Evolutionary conservation across 2,888 invertebrate species (phyloP), one percentile per base, ranked within the genome.

Genomic region (Cecidostiba fungosa): DNA sequence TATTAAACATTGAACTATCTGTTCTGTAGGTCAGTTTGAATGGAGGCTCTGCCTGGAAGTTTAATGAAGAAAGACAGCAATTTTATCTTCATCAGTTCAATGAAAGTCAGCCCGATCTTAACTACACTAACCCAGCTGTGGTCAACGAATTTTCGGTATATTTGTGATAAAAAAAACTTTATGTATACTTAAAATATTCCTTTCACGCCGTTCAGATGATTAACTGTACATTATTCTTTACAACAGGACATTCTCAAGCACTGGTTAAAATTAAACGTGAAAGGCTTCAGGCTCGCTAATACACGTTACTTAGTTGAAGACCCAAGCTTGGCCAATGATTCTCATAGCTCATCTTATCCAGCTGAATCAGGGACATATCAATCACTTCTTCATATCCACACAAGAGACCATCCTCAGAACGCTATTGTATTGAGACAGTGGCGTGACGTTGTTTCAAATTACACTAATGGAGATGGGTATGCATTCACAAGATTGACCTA

Each of bases 31-130:
- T 93, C 29, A 95, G 94, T 88, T 92, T 94, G 3, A 94, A 94
- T 88, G 94, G 94, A 86, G 95, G 94, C 14, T 94, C 96, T 0
- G 96, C 97, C 0, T 98, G 98, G 98, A 94, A 94, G 59, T 97
- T 94, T 94, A 96, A 96, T 85, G 93, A 94, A 0, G 90, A 91
- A 1, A 95, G 97, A 83, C 91, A 95, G 43, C 95, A 97, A 91
- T 98, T 95, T 93, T 98, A 98, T 92, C 95, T 98, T 79, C 97
- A 97, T 86, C 97, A 97, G 90, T 97, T 96, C 90, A 94, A 94
- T 0, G 93, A 92, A 0, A 94, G 95, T 23, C 95, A 96, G 90
- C 97, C 98, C 0, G 98, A 98, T 92, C 95, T 99, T 5, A 97
- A 98, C 94, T 97, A 97, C 94, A 94, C 95, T 85, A 97, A 97